A percentile compares a stretch with the other conserved stretches of the same genome.
phyloP scores from a whole-genome alignment of 2,113 vertebrate species.

The Poicephalus meyeri region DNA sequence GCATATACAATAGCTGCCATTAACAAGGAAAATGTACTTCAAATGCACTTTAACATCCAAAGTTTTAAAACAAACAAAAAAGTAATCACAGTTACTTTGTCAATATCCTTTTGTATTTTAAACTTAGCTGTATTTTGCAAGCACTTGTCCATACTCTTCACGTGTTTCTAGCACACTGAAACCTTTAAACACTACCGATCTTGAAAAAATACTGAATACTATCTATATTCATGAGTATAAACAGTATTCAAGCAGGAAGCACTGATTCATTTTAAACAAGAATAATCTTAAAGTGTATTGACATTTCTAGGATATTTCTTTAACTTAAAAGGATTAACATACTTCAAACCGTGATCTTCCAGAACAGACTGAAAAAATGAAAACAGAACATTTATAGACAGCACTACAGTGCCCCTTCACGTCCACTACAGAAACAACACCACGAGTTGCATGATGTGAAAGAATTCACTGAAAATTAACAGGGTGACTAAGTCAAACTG shows the following conservation, averaged over 20 bases:
- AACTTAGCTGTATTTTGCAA: background rate
- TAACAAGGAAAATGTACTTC: background rate
- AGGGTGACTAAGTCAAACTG: background rate
- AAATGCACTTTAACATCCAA: background rate
- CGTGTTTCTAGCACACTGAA: background rate
- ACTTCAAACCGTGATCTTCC: background rate
- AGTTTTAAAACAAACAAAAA: background rate
- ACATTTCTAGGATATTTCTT: background rate
- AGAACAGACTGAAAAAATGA: background rate
- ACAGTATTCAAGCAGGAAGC: background rate
- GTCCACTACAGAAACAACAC: conserved; percentile 69
- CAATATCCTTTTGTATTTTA: background rate
- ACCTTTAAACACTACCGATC: background rate
- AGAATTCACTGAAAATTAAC: background rate
- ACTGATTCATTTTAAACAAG: background rate
- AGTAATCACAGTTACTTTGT: background rate
- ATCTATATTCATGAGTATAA: background rate
- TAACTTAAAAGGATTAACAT: background rate
- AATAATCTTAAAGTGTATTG: background rate
- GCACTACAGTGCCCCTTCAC: conserved; percentile 75
- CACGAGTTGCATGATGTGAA: background rate
- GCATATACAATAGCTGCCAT: background rate
- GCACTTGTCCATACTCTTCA: background rate
- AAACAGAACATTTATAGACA: conserved; percentile 16
- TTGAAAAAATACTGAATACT: background rate